These are phyloP conservation scores for Poecilia picta DNA, from an alignment of 2,797 vertebrate genomes.

Conservation along the genomic window DNA sequence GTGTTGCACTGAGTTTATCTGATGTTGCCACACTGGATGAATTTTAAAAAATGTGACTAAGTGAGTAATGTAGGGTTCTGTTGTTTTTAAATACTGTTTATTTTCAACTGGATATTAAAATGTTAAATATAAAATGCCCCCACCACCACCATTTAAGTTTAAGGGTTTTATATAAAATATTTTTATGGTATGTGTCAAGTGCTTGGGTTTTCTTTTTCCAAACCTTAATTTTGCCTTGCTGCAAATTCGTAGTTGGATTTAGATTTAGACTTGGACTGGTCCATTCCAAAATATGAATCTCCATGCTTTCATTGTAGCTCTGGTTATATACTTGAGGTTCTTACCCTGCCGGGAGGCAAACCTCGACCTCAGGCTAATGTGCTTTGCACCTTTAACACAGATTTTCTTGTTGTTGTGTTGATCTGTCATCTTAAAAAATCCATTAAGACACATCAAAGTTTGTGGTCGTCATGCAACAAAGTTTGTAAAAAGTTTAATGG, in stretches of 20 bases:
- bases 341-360: background rate
- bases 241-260: background rate
- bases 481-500: background rate
- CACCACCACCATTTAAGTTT: background rate
- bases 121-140: background rate
- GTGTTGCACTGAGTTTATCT: background rate
- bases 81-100: background rate
- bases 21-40: background rate
- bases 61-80: background rate
- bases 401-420: background rate
- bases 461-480: background rate
- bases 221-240: background rate
- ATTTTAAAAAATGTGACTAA: background rate
- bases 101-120: background rate
- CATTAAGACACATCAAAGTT: background rate
- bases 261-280: background rate
- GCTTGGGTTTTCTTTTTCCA: background rate
- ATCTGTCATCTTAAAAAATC: background rate
- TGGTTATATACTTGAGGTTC: background rate
- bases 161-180: background rate
- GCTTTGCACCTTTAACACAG: background rate
- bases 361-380: background rate
- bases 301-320: background rate
- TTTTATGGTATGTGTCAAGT: background rate
- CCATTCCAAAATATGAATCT: background rate